Evolutionary conservation across 2,797 vertebrate species (phyloP), one percentile per base, ranked within the genome.

Genomic region (Okamejei kenojei): DNA sequence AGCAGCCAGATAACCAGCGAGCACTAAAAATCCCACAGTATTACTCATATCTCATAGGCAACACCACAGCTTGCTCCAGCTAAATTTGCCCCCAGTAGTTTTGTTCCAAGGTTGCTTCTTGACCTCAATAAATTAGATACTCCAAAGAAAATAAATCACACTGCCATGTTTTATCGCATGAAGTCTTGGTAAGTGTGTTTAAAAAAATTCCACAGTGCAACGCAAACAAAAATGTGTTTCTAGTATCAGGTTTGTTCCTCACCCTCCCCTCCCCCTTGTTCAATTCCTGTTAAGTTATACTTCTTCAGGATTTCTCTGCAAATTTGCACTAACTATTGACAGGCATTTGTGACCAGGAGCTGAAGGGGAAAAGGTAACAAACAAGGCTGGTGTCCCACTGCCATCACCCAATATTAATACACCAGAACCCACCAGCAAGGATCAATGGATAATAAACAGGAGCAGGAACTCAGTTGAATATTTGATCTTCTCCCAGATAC

Each of bases 21-120:
- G 54, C 45, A 82, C 80, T 26, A 82, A 82, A 82, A 82, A 82
- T 82, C 80, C 21, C 79, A 58, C 80, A 58, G 45, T 82, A 58
- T 82, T 54, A 54, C 10, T 45, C 80, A 82, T 54, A 82, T 54
- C 38, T 54, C 80, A 54, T 38, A 58, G 80, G 21, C 23, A 23
- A 21, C 23, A 8, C 21, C 80, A 7, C 54, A 21, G 45, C 2
- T 82, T 82, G 23, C 8, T 54, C 8, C 80, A 82, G 80, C 45
- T 23, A 82, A 26, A 45, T 82, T 26, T 58, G 23, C 38, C 38
- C 78, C 7, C 9, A 11, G 45, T 45, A 82, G 80, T 45, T 82
- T 23, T 21, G 21, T 58, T 54, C 80, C 80, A 82, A 8, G 38
- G 1, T 21, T 82, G 80, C 21, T 82, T 21, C 38, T 54, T 58